These are phyloP conservation scores for Rhamphomyia laevipes DNA, from an alignment of 2,888 invertebrate species.

Conservation along the genomic window DNA sequence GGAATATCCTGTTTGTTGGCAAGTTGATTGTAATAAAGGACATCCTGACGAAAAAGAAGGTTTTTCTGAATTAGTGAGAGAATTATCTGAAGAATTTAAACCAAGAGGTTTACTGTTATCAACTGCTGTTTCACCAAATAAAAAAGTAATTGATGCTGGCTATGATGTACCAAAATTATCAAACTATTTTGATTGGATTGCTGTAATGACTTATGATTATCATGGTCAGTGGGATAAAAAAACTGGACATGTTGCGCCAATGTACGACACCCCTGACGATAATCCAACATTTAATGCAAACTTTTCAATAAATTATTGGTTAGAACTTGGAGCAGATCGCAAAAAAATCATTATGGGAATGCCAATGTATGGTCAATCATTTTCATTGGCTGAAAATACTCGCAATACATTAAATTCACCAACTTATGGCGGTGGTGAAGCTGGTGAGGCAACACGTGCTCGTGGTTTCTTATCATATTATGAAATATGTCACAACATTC, in stretches of 20 bases:
- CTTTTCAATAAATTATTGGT: conserved; percentile 80
- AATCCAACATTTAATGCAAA: conserved; percentile 74
- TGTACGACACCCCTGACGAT: conserved; percentile 62
- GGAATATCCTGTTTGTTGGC: conserved; percentile 92
- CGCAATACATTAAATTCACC: conserved; percentile 60
- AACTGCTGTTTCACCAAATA: conserved; percentile 76
- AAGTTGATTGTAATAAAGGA: conserved; percentile 74
- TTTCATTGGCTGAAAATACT: conserved; percentile 57
- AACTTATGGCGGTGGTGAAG: conserved; percentile 78
- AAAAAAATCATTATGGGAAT: conserved; percentile 75
- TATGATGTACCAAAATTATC: conserved; percentile 71
- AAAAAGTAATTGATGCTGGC: conserved; percentile 70
- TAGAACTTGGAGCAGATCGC: conserved; percentile 63
- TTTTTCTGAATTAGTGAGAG: conserved; percentile 62
- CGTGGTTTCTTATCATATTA: conserved; percentile 81
- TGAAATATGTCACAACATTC: conserved; percentile 75
- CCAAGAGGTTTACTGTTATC: conserved; percentile 63
- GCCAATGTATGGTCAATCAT: conserved; percentile 84
- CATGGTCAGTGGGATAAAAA: conserved; percentile 87
- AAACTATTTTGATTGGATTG: conserved; percentile 74
- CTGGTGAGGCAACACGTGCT: conserved; percentile 77
- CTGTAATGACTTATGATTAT: conserved; percentile 84
- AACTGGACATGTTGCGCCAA: conserved; percentile 81
- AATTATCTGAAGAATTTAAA: conserved; percentile 57
- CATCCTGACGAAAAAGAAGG: conserved; percentile 68